Percentiles rank a stretch among this genome's conserved stretches.
These are phyloP conservation scores for Prinia subflava DNA, from an alignment of 2,113 vertebrate genomes.

Conservation along the genomic window DNA sequence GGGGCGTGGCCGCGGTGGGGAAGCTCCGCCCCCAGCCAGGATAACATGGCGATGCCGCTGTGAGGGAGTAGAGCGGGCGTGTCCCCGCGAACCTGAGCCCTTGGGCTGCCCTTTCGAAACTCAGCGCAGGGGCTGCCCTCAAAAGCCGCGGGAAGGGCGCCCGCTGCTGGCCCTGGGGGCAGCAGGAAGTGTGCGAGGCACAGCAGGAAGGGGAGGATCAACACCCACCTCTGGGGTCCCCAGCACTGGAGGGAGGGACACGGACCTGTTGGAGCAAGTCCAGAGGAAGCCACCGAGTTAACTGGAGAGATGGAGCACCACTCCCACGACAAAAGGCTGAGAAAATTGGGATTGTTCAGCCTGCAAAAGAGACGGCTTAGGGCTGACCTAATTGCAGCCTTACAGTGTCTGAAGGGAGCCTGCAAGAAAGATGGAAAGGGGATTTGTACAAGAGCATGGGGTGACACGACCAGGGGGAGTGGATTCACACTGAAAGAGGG, in stretches of 20 bases:
- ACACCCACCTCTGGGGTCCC: background rate
- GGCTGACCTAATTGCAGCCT: background rate
- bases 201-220: background rate
- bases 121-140: accelerated
- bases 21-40: background rate
- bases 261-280: background rate
- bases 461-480: too few species aligned
- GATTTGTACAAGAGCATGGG: too few species aligned
- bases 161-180: background rate
- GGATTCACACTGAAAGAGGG: background rate
- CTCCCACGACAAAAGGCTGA: background rate
- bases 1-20: too few species aligned
- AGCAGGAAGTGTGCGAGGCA: too few species aligned
- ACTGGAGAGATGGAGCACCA: background rate
- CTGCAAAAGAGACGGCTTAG: background rate
- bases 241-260: background rate
- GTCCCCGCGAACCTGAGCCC: accelerated
- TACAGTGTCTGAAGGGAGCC: background rate
- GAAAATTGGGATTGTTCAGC: background rate
- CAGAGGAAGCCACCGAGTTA: background rate
- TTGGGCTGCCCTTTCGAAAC: accelerated
- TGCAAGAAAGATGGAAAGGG: background rate
- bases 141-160: background rate
- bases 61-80: accelerated
- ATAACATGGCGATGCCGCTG: accelerated